These are phyloP conservation scores for Antheraea assamensis DNA, from an alignment of 2,888 invertebrate species.

Conservation along the genomic window DNA sequence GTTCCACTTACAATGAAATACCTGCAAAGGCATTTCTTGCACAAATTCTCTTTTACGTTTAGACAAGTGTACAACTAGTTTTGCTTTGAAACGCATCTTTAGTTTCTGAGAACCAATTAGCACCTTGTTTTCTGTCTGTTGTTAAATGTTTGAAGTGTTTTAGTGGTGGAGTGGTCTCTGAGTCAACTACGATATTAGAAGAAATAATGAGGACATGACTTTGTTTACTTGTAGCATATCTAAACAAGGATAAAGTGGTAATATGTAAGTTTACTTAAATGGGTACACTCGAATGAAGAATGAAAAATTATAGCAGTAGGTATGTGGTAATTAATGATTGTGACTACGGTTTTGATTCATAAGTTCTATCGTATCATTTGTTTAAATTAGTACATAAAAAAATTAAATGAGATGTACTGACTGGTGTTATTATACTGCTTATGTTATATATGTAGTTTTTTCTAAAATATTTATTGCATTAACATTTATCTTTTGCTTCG, in stretches of 20 bases:
- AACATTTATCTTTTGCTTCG: too few relatives aligned
- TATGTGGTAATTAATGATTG: too few relatives aligned
- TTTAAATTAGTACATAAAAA: too few relatives aligned
- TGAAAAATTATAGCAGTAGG: too few relatives aligned
- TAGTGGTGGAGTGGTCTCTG: neutral
- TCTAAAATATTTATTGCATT: too few relatives aligned
- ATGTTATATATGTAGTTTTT: too few relatives aligned
- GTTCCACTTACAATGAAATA: constrained; percentile 1
- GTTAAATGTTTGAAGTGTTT: neutral
- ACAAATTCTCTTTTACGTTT: neutral
- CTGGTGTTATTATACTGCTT: too few relatives aligned
- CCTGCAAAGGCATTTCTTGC: neutral
- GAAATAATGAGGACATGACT: neutral
- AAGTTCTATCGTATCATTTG: too few relatives aligned
- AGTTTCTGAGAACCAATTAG: constrained; percentile 15
- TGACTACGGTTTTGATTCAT: too few relatives aligned
- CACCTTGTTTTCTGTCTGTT: constrained; percentile 13
- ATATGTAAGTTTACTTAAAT: neutral
- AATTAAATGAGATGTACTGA: too few relatives aligned
- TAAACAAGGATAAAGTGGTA: constrained; percentile 1
- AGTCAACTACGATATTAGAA: neutral
- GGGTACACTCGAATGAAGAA: neutral
- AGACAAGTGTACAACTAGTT: constrained; percentile 7
- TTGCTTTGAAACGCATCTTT: constrained; percentile 10
- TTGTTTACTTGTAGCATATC: neutral